Evolutionary conservation across 2,888 invertebrate species (phyloP), one percentile per base, ranked within the genome.

Genomic region (Caenorhabditis angaria): DNA sequence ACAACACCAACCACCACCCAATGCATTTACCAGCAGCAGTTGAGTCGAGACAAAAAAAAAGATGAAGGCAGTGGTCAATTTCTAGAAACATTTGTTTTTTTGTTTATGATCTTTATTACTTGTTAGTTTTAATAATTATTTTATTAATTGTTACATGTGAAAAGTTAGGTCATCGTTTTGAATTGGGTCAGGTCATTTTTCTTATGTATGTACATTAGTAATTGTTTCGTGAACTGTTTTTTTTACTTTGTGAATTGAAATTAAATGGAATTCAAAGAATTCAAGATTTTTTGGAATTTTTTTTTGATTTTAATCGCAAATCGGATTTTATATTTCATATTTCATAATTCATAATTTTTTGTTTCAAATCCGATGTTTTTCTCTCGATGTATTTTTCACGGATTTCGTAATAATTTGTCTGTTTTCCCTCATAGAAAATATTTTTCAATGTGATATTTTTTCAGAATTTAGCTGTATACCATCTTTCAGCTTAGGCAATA

Each of bases 401-500:
- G 20, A 25, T 48, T 48, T 28, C 18, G 20, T 18, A 25, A n/a
- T 5, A 20, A 18, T 20, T 24, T 54, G 28, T 59, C 47, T 29
- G 10, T 20, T 47, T 55, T 60, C 47, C 14, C 47, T 22, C 55
- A 28, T 32, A 47, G 29, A 48, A 29, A 48, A 41, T 35, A 28
- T 20, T 28, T 27, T 32, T 25, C 24, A n/a, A 51, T 20, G 6
- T 29, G n/a, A n/a, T 35, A 6, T 51, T 20, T 51, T 27, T 10
- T 18, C 27, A 27, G 28, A 54, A 27, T 8, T 10, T 27, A 3
- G 51, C 22, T 27, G 18, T 27, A 54, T 27, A 22, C 6, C 12
- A 54, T 25, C 18, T 54, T 10, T 1, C 54, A 54, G 61, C 56
- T n/a, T 48, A 51, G n/a, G 28, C 62, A 22, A n/a, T 51, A 18